Base-by-base conservation (phyloP, 2,113 vertebrate species). In the Crypturellus undulatus region DNA sequence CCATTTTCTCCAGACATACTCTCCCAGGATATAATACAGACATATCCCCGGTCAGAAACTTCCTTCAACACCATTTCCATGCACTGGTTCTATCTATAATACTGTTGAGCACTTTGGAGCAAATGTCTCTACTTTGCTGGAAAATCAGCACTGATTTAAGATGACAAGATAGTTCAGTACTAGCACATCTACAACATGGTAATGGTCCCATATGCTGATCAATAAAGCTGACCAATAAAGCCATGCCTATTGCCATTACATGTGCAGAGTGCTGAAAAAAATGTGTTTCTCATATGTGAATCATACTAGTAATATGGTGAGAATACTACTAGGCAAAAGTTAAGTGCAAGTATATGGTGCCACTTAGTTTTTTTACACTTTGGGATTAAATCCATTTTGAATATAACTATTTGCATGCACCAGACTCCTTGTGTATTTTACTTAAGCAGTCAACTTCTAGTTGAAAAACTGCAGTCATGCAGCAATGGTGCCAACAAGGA, bases 1-100 rank as follows among this genome's bases (percentile, higher is more conserved):
- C 5, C 6, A 3, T 0, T 1, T 28, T 72, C 40, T 70, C 16
- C 47, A 63, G 7, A 40, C 6, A 54, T 52, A 3, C 15, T 9
- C 14, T 56, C 12, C 34, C 47, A 72, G 10, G 4, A 10, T 16
- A 56, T 8, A 79, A 91, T 3, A 17, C 4, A 16, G 8, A 36
- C 54, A 56, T 17, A 77, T 10, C 73, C 69, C 73, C 10, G 78
- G 36, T 6, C 18, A 79, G 20, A n/a, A n/a, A 79, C 8, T 25
- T 89, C 56, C n/a, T n/a, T 40, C 36, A n/a, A 43, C 15, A 49
- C 36, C 62, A 75, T 80, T 58, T 64, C 18, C 22, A 32, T 12
- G 32, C 34, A 76, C 1, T 36, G 63, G 51, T 9, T 56, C 16
- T 38, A 1, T 0, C 63, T 71, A 47, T 59, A 79, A 60, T 51